Percentiles rank a stretch among this genome's conserved stretches.
Evolutionary conservation across 2,797 vertebrate genomes (phyloP).

Genomic region (Phoxinus dragarum): DNA sequence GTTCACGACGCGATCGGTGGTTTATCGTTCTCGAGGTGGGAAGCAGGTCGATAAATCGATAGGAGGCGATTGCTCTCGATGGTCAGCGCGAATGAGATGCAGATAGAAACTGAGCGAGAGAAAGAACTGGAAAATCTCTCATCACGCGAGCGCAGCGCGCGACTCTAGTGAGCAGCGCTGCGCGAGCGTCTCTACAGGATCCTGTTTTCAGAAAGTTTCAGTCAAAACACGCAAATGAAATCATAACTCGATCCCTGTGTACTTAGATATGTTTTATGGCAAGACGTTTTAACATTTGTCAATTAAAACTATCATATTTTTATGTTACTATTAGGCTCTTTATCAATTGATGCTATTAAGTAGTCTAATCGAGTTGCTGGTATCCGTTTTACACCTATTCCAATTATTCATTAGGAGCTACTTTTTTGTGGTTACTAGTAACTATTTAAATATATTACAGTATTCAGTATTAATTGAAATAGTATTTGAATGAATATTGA

Average conservation of each 20-base stretch:
- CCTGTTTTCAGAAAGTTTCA: background rate
- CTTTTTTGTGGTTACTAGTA: background rate
- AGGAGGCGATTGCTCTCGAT: conserved; percentile 2
- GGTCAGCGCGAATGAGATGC: conserved; percentile 4
- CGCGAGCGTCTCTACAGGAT: conserved; percentile 1
- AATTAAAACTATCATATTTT: too few species aligned
- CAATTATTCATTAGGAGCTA: background rate
- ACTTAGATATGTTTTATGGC: background rate
- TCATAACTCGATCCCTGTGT: too few species aligned
- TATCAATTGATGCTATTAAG: background rate
- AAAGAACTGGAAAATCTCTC: background rate
- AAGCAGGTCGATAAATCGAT: conserved; percentile 9
- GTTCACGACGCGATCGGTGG: conserved; percentile 8
- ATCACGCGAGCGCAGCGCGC: background rate
- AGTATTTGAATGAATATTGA: background rate
- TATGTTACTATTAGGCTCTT: background rate
- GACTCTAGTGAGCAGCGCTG: background rate
- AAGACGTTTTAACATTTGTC: background rate
- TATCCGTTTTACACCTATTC: background rate
- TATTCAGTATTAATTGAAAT: background rate
- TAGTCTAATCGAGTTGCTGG: background rate
- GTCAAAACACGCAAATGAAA: background rate
- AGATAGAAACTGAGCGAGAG: conserved; percentile 29
- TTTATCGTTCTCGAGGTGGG: conserved; percentile 31
- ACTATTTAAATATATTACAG: background rate